Base-by-base conservation (phyloP, 2,113 vertebrate species). In the Passer domesticus region DNA sequence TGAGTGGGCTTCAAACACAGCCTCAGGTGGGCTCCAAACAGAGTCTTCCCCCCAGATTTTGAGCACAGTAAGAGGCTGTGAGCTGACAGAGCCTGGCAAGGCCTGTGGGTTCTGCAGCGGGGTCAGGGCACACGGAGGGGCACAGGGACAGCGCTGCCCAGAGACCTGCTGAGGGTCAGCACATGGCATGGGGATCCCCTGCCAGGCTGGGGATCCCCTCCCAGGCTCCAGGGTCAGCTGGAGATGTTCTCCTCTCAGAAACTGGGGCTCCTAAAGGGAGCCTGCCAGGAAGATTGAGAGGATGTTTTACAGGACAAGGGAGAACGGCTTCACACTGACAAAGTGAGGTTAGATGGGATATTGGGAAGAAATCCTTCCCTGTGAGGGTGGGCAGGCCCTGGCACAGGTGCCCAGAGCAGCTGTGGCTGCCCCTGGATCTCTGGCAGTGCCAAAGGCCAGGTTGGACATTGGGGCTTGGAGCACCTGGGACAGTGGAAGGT, bases 31-130 rank as follows among this genome's bases (percentile, higher is more conserved):
- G 37, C 18, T 30, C 3, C 50, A 13, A 39, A 27, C 14, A 0
- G 28, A 33, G 73, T 50, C 31, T 46, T 23, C 52, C 23, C 81
- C 77, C 17, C 27, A 15, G 49, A 17, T 64, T 47, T 46, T 46
- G 53, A 20, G 68, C 0, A 1, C 30, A 0, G 1, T 22, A 7
- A 20, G 0, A 0, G 9, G 30, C 4, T 28, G 18, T 30, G 59
- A 52, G 47, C 39, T 58, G 58, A 8, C 66, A 37, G n/a, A 68
- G 66, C 12, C 25, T 68, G 53, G 55, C 20, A 30, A 52, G 46
- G 2, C 1, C 63, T 15, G 11, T 23, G 67, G 47, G 31, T 16
- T 74, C 60, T 68, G 66, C 63, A 41, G 28, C 15, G 11, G 15
- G 41, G 33, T 31, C n/a, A 62, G 31, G 30, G 64, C 22, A 39